phyloP scores from a whole-genome alignment of 2,113 vertebrate species.

The Baryphthengus martii region DNA sequence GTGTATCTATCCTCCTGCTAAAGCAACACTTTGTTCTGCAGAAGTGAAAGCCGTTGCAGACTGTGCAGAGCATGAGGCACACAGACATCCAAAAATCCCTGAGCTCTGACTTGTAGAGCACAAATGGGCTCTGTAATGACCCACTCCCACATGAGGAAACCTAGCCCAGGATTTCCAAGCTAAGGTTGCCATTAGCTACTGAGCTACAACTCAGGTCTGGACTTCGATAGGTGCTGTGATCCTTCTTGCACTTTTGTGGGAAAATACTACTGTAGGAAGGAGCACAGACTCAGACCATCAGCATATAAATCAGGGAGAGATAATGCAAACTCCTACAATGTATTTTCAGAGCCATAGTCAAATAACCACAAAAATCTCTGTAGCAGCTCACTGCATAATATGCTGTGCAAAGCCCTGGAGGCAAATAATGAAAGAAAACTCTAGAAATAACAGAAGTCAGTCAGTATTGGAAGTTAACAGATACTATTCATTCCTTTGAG shows the following conservation, averaged over 20 bases:
- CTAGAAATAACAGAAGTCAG: background rate
- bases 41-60: background rate
- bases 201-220: background rate
- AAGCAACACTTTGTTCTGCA: background rate
- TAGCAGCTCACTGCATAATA: background rate
- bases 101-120: background rate
- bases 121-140: rapidly evolving
- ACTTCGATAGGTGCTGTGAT: background rate
- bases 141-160: rapidly evolving
- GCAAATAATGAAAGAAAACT: background rate
- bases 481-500: background rate
- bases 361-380: background rate
- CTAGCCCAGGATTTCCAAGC: background rate
- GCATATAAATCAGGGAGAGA: background rate
- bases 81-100: background rate
- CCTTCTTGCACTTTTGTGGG: background rate
- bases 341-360: background rate
- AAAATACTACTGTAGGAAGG: background rate
- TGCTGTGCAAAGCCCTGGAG: background rate
- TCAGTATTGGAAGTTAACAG: background rate
- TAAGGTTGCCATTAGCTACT: background rate
- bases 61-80: rapidly evolving
- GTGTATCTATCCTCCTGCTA: background rate
- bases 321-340: background rate
- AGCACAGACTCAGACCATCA: background rate